These are phyloP conservation scores for Danio tinwini DNA, from an alignment of 2,797 vertebrate genomes.

Conservation along the genomic window DNA sequence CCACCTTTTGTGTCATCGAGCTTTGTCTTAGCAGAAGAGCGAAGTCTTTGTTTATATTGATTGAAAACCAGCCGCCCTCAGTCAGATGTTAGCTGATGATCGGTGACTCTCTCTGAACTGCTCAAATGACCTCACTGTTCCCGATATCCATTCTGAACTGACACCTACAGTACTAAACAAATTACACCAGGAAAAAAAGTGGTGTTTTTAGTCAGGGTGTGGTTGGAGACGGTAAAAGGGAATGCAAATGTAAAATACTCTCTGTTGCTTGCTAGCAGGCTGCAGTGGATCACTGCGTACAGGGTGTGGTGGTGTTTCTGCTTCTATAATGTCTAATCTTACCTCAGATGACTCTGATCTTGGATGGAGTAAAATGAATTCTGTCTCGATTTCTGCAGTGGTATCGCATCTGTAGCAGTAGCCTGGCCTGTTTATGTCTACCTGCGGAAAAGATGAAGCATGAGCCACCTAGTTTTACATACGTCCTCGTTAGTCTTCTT, in stretches of 20 bases:
- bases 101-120: constrained; percentile 48
- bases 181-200: not conserved
- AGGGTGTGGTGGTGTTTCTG: constrained; percentile 44
- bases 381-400: constrained; percentile 49
- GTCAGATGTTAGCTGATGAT: constrained; percentile 64
- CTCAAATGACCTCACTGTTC: constrained; percentile 70
- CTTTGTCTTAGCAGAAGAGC: constrained; percentile 15
- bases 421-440: constrained; percentile 31
- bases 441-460: not conserved
- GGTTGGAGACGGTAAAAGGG: constrained; percentile 9
- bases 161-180: constrained; percentile 45
- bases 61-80: constrained; percentile 50
- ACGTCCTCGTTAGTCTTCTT: not conserved
- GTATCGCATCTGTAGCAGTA: constrained; percentile 40
- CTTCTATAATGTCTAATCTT: constrained; percentile 34
- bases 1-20: constrained; percentile 12
- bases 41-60: constrained; percentile 61
- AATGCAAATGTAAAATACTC: not conserved
- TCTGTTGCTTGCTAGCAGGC: not conserved
- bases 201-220: not conserved
- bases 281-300: constrained; percentile 3
- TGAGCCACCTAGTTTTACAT: constrained; percentile 1
- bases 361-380: constrained; percentile 47
- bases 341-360: constrained; percentile 54
- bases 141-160: constrained; percentile 35